These are phyloP conservation scores for Protonibea diacanthus DNA, from an alignment of 2,797 vertebrate species.

Conservation along the genomic window DNA sequence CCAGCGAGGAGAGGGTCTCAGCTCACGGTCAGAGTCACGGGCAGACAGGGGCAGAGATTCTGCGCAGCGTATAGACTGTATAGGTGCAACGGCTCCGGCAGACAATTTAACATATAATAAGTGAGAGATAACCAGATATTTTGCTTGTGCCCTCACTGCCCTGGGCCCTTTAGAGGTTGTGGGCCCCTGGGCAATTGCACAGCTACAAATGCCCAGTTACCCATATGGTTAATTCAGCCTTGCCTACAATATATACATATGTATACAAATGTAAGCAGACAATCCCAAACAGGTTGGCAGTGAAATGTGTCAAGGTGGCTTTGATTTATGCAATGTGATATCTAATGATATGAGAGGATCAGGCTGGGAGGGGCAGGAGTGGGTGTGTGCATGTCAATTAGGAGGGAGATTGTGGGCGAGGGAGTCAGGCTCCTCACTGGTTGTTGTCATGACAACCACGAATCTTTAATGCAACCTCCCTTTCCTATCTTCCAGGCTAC, in stretches of 20 bases:
- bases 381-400: constrained; percentile 60
- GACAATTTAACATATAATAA: no score
- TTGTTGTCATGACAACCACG: constrained; percentile 72
- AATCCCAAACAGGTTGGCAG: neutral
- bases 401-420: constrained; percentile 47
- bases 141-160: no score
- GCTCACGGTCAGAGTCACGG: no score
- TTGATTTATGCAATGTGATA: constrained; percentile 36
- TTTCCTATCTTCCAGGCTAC: constrained; percentile 28
- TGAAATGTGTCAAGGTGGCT: constrained; percentile 19
- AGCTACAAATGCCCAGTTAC: no score
- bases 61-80: no score
- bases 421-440: constrained; percentile 43
- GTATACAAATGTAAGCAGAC: neutral
- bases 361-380: constrained; percentile 35
- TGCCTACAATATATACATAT: neutral
- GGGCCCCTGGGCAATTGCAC: no score
- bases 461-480: constrained; percentile 40
- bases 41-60: no score
- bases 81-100: no score
- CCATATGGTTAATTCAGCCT: no score
- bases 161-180: no score
- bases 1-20: no score
- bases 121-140: no score
- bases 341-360: constrained; percentile 22